phyloP scores from a whole-genome alignment of 2,113 vertebrate genomes.

The Empidonax alnorum region DNA sequence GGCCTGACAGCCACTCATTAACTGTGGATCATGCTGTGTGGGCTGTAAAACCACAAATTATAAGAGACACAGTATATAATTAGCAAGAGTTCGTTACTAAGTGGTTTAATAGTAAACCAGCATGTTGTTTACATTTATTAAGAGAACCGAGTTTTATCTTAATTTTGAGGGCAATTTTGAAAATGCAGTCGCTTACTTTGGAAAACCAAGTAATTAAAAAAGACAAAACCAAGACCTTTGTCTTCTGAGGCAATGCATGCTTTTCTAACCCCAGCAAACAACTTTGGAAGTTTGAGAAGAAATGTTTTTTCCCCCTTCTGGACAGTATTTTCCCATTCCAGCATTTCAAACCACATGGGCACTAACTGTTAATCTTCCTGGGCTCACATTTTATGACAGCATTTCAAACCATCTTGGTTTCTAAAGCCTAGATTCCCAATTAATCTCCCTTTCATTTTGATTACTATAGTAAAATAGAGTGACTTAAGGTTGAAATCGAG shows the following conservation, averaged over 20 bases:
- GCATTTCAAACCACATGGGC: not conserved
- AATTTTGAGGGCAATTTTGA: slow-evolving; percentile 25
- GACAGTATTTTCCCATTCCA: not conserved
- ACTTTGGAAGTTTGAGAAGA: not conserved
- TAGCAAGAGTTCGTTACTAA: slow-evolving; percentile 10
- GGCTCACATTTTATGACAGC: not conserved
- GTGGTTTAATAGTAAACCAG: not conserved
- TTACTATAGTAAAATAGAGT: not conserved
- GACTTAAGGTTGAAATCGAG: not conserved
- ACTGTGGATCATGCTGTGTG: slow-evolving; percentile 44
- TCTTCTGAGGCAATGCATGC: not conserved
- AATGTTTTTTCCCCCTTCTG: not conserved
- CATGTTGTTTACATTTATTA: slow-evolving; percentile 34
- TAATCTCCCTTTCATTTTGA: not conserved
- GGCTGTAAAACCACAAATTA: slow-evolving; percentile 54
- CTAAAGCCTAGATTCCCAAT: not conserved
- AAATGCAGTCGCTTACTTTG: not conserved
- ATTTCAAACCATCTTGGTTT: not conserved
- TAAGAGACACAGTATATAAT: slow-evolving; percentile 10
- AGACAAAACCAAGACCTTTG: slow-evolving; percentile 3
- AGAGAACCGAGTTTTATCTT: slow-evolving; percentile 21
- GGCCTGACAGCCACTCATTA: slow-evolving; percentile 43
- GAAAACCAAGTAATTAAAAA: slow-evolving; percentile 31
- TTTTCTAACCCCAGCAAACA: not conserved
- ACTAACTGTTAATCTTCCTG: not conserved